These are phyloP conservation scores for Megastigmus dorsalis DNA, from an alignment of 2,888 invertebrate species.

Conservation along the genomic window DNA sequence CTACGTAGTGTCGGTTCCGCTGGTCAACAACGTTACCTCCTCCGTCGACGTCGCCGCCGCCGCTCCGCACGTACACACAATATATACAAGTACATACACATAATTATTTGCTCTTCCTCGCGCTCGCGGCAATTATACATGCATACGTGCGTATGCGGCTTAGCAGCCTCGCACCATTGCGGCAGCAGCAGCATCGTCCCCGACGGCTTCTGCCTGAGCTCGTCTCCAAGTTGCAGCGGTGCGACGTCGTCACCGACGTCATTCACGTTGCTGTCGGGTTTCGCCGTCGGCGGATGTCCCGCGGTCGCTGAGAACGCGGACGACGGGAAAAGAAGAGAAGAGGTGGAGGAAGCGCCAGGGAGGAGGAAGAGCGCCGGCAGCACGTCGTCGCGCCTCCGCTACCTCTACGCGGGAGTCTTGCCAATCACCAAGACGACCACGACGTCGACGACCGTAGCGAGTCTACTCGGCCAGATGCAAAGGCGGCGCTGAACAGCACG, in stretches of 20 bases:
- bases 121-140: slow-evolving; percentile 9
- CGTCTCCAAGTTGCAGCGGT: neutral
- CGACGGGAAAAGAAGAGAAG: neutral
- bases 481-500: neutral
- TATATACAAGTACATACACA: neutral
- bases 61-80: neutral
- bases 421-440: too few relatives aligned
- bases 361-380: slow-evolving; percentile 27
- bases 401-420: too few relatives aligned
- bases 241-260: neutral
- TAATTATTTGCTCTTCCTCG: neutral
- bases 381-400: neutral
- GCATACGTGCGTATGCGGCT: slow-evolving; percentile 14
- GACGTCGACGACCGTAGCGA: neutral
- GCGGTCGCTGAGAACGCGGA: neutral
- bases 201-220: neutral
- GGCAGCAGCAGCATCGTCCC: neutral
- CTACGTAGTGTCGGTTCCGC: too few relatives aligned
- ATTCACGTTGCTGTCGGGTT: neutral
- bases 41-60: neutral
- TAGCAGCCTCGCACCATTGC: neutral
- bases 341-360: neutral
- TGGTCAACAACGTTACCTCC: neutral
- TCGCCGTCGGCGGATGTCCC: slow-evolving; percentile 4
- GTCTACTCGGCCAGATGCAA: neutral